Evolutionary conservation across 1,140 invertebrate genomes (phyloP), one percentile per base, ranked within the genome.

Genomic region (Dendroctonus valens): DNA sequence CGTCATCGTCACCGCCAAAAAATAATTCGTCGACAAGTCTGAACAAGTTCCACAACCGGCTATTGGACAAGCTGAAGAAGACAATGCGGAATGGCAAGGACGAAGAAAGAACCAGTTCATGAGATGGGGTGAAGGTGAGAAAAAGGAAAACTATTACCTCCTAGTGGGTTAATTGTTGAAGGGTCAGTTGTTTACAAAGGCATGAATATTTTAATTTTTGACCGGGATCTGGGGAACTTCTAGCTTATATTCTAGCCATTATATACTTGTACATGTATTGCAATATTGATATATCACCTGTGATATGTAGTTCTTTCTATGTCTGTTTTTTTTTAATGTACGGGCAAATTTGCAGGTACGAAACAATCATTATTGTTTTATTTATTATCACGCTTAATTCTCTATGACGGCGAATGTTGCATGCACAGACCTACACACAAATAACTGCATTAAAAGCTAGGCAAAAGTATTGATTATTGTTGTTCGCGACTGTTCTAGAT

Each of bases 1-100:
- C 78, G 69, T 76, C 77, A 75, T 72, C 80, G 72, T 84, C 81
- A 70, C 86, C 85, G 58, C 85, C 86, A 41, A 81, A 83, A 69
- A 81, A 80, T 51, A 82, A 81, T 53, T 77, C 83, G 75, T 64
- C 82, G 14, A 85, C 80, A 70, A 90, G 89, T 65, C 79, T 90
- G 68, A 91, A 91, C 70, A 93, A 93, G 81, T 93, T 94, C 78
- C 91, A 93, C 83, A 88, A 84, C 76, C 85, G 90, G 66, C 83
- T 94, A 72, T 88, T 94, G 67, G 91, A 93, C 77, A 92, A 92
- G 79, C 78, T 94, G 72, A 90, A 90, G 78, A 85, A 87, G 60
- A 89, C 90, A 59, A 82, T 92, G 76, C 84, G 84, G 72, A 87
- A 84, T 59, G 86, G 87, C 69, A 71, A 72, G 15, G 76, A 76